Evolutionary conservation across 2,113 vertebrate species (phyloP).

Genomic region (Poeciliopsis occidentalis): DNA sequence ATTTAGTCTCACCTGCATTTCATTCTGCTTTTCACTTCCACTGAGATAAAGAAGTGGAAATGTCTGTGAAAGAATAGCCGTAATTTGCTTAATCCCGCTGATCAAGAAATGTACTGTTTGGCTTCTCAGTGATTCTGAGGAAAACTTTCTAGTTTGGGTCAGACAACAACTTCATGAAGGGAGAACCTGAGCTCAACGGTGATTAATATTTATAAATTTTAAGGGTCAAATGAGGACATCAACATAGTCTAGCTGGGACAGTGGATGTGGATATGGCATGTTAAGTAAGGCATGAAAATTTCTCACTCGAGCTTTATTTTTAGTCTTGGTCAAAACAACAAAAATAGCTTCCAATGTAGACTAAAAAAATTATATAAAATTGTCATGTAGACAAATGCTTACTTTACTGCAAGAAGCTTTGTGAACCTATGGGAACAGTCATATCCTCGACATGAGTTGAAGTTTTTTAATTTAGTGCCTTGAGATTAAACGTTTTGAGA

Average conservation of each 20-base stretch:
- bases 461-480: background rate
- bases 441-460: background rate
- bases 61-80: background rate
- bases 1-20: background rate
- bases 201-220: background rate
- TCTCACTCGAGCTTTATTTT: too few relatives aligned
- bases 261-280: background rate
- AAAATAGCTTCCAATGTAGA: too few relatives aligned
- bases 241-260: background rate
- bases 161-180: background rate
- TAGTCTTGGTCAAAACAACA: too few relatives aligned
- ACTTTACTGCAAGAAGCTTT: background rate
- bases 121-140: too few relatives aligned
- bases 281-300: background rate
- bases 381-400: background rate
- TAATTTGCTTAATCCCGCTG: background rate
- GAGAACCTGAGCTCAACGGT: too few relatives aligned
- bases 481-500: too few relatives aligned
- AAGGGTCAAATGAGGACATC: background rate
- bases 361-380: background rate
- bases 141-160: background rate
- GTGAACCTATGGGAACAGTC: background rate
- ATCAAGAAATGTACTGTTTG: background rate
- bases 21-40: constrained; percentile 9
- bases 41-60: background rate